phyloP scores from a whole-genome alignment of 2,113 vertebrate species.

The Oostethus manadensis region DNA sequence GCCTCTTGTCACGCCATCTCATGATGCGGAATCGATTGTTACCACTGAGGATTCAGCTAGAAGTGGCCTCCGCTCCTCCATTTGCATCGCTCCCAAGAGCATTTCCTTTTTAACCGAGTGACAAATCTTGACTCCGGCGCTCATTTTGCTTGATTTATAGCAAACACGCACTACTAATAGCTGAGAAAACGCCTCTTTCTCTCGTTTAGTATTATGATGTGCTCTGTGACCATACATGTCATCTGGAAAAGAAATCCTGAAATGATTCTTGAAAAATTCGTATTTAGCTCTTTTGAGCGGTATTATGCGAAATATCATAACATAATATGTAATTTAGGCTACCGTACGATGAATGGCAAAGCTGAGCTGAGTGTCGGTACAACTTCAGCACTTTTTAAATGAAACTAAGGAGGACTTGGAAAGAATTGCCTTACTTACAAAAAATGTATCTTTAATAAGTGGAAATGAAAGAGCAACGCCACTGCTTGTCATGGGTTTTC shows the following conservation, averaged over 20 bases:
- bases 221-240: background rate
- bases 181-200: background rate
- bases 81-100: conserved; percentile 2
- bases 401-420: background rate
- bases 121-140: background rate
- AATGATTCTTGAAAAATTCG: background rate
- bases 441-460: background rate
- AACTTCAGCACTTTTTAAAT: background rate
- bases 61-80: conserved; percentile 4
- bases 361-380: too few species aligned
- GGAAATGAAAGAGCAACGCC: conserved; percentile 1
- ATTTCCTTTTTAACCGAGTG: conserved; percentile 5
- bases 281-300: background rate
- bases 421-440: background rate
- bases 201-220: background rate
- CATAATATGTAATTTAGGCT: background rate
- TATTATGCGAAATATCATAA: background rate
- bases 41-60: background rate
- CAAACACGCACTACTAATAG: background rate
- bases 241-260: background rate
- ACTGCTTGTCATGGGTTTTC: conserved; percentile 7
- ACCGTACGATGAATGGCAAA: too few species aligned
- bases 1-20: conserved; percentile 22
- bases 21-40: conserved; percentile 24
- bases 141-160: background rate